Evolutionary conservation across 2,113 vertebrate species (phyloP).

Genomic region (Cyprinodon variegatus): DNA sequence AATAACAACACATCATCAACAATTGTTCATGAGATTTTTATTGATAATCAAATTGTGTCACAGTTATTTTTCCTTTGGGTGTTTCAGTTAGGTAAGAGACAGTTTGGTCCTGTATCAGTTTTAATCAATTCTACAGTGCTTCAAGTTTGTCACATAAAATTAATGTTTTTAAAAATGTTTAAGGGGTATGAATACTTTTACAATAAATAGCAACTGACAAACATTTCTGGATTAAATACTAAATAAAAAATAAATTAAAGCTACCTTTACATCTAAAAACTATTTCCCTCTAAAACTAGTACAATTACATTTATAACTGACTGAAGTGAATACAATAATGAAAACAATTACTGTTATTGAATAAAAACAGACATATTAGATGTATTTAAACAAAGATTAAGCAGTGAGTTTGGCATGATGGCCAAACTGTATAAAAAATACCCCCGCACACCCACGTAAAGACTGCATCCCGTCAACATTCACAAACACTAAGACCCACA

Average conservation of each 20-base stretch:
- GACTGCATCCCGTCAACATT: conserved; percentile 27
- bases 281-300: neutral
- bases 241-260: too few relatives aligned
- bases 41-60: too few relatives aligned
- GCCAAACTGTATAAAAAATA: conserved; percentile 21
- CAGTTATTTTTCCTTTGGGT: too few relatives aligned
- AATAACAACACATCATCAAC: too few relatives aligned
- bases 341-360: conserved; percentile 15
- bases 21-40: too few relatives aligned
- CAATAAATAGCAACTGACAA: neutral
- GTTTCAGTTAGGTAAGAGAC: too few relatives aligned
- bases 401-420: neutral
- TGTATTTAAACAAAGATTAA: conserved; percentile 33
- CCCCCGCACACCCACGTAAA: conserved; percentile 44
- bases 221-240: neutral
- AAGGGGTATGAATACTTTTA: too few relatives aligned
- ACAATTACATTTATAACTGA: neutral
- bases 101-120: too few relatives aligned
- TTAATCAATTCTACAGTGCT: too few relatives aligned
- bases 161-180: too few relatives aligned
- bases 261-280: neutral
- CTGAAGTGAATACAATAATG: conserved; percentile 5
- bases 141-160: too few relatives aligned
- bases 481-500: conserved; percentile 42
- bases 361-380: conserved; percentile 27